These are phyloP conservation scores for Bimastos eiseni DNA, from an alignment of 2,888 invertebrate species.

Conservation along the genomic window DNA sequence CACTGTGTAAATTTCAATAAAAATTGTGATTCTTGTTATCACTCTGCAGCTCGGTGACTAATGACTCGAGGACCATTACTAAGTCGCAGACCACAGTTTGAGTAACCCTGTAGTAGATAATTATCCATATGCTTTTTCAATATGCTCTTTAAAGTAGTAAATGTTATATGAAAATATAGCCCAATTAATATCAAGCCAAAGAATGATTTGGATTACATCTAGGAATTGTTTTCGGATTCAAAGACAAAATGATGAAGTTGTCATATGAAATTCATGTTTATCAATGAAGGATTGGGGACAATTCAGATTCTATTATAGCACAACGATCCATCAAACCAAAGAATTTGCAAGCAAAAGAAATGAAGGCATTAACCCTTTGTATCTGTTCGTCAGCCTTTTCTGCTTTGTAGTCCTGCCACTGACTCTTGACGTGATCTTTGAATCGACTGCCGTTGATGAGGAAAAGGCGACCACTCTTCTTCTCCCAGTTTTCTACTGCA, in stretches of 20 bases:
- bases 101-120: background rate
- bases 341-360: background rate
- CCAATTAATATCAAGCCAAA: background rate
- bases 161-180: background rate
- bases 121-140: background rate
- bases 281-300: background rate
- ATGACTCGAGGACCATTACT: no score
- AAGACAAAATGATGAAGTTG: background rate
- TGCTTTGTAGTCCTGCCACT: constrained; percentile 52
- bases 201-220: no score
- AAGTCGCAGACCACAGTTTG: no score
- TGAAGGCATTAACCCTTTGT: constrained; percentile 49
- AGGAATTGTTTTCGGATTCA: no score
- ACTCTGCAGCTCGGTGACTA: no score
- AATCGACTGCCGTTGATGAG: constrained; percentile 54
- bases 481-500: constrained; percentile 54
- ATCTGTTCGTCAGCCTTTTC: constrained; percentile 56
- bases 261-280: background rate
- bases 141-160: background rate
- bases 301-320: background rate
- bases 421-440: constrained; percentile 50
- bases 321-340: background rate
- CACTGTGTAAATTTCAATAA: no score
- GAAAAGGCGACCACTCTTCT: constrained; percentile 50
- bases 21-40: no score